Base-by-base conservation (phyloP, 1,140 invertebrate genomes). In the Mactra quadrangularis region DNA sequence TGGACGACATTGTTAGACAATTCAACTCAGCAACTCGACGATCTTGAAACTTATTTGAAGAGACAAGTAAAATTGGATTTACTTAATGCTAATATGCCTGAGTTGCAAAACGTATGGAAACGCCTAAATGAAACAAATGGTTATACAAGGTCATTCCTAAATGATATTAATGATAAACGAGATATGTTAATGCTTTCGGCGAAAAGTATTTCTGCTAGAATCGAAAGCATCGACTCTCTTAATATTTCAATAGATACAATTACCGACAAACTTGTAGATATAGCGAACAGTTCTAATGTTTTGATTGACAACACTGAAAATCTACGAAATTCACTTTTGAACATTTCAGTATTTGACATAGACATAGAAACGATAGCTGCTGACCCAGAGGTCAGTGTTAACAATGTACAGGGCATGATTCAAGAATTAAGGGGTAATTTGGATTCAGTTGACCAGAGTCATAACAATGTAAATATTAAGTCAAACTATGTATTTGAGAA, bases 31-130 rank as follows among this genome's bases (percentile, higher is more conserved):
- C n/a, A 66, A n/a, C 27, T 78, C 22, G 25, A 78, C n/a, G 33
- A 55, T 38, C 33, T 78, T 15, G 76, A 78, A 35, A 45, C 29
- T 4, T 19, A 53, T n/a, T 68, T 4, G 25, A n/a, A 68, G 29
- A 38, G 17, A 17, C 76, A 78, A 29, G 15, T 27, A 38, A 78
- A 78, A 45, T n/a, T 7, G 17, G 76, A 78, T 41, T 19, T 78
- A 7, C 45, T 78, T 25, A 17, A 78, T 19, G 11, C 19, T 13
- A 35, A 53, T 27, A 3, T 78, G 13, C 76, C 76, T 0, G 22
- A 41, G 17, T 29, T 78, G 9, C 15, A 27, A 55, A 57, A 33
- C 1, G 2, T 3, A 17, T 78, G 60, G 76, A 64, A 38, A 11
- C 13, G 3, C 1, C 38, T 53, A 33, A 33, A 68, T 35, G 33